Conservation (phyloP, 2,797 vertebrate genomes). For the Columba guinea region DNA sequence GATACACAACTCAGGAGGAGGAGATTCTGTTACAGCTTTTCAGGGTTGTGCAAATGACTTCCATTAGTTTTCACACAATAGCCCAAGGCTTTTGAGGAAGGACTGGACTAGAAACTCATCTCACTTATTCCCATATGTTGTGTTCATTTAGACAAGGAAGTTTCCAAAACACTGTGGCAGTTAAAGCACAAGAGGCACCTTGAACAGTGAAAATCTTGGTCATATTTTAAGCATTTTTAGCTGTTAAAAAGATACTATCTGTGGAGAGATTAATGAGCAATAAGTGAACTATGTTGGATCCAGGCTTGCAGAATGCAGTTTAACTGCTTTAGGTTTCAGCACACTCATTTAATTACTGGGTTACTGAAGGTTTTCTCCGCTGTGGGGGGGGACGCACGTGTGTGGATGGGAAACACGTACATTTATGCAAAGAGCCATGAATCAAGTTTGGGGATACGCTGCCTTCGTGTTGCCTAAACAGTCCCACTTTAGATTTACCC, state of each 20-base stretch:
- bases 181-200: not conserved
- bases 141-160: not conserved
- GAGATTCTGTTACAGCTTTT: not conserved
- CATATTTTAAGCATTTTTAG: not conserved
- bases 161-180: not conserved
- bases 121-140: not conserved
- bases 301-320: conserved; percentile 59
- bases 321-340: conserved; percentile 66
- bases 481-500: conserved; percentile 40
- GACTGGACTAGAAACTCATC: not conserved
- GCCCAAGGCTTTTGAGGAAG: not conserved
- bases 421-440: conserved; percentile 31
- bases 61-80: not conserved
- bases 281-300: conserved; percentile 30
- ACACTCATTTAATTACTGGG: conserved; percentile 65
- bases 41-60: not conserved
- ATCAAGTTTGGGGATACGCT: conserved; percentile 31
- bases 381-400: not conserved
- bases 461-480: conserved; percentile 59
- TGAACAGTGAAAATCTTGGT: not conserved
- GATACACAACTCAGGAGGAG: not conserved
- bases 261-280: not conserved
- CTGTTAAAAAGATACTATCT: not conserved
- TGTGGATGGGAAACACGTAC: not conserved
- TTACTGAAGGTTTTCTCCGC: conserved; percentile 49